phyloP scores from a whole-genome alignment of 2,888 invertebrate genomes.

The Prosopocoilus inquinatus region DNA sequence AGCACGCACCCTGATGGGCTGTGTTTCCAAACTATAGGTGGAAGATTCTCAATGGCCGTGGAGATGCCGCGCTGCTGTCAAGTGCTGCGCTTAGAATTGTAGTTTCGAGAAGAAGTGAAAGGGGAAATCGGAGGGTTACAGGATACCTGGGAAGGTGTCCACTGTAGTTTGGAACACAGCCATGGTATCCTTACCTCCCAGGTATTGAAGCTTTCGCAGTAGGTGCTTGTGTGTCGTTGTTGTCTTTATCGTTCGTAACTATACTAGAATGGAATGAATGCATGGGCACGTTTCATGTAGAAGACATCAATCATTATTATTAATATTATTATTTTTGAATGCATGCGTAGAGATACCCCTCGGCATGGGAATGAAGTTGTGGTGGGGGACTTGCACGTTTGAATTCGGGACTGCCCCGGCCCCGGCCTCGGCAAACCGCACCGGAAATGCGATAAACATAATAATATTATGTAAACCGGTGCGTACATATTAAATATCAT shows the following conservation, averaged over 20 bases:
- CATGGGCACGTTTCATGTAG: neutral
- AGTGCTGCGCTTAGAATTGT: slow-evolving; percentile 35
- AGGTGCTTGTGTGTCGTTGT: slow-evolving; percentile 19
- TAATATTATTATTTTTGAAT: too few species aligned
- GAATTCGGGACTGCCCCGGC: too few species aligned
- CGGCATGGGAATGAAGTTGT: too few species aligned
- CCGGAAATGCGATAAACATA: too few species aligned
- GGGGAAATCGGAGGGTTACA: slow-evolving; percentile 42
- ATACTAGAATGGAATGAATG: neutral
- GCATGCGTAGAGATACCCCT: too few species aligned
- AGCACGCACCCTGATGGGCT: slow-evolving; percentile 49
- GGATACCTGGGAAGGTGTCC: slow-evolving; percentile 50
- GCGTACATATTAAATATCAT: too few species aligned
- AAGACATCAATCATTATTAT: neutral
- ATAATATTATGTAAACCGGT: too few species aligned
- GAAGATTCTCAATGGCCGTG: slow-evolving; percentile 40
- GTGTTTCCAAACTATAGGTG: slow-evolving; percentile 54
- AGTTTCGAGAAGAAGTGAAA: slow-evolving; percentile 37
- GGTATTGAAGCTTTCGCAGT: slow-evolving; percentile 48
- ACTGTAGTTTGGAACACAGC: slow-evolving; percentile 63
- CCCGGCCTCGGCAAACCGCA: too few species aligned
- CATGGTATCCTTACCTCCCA: slow-evolving; percentile 64
- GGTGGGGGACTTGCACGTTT: too few species aligned
- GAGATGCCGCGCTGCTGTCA: slow-evolving; percentile 37
- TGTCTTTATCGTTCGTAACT: slow-evolving; percentile 11